These are phyloP conservation scores for Enteromius radiatus DNA, from an alignment of 2,797 vertebrate genomes.

Conservation along the genomic window DNA sequence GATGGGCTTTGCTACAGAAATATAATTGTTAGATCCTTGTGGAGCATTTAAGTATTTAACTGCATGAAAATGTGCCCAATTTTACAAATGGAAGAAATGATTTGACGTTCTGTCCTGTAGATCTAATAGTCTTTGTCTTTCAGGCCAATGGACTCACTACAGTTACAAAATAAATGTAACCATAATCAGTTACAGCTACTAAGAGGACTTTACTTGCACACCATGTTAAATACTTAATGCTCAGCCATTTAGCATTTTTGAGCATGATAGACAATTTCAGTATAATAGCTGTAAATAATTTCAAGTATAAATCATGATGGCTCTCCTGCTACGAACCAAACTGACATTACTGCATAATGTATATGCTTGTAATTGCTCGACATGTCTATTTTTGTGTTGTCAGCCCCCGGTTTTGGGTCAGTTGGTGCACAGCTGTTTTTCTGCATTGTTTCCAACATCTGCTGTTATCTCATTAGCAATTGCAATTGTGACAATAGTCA, in stretches of 20 bases:
- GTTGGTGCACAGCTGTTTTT: slow-evolving; percentile 31
- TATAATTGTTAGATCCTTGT: neutral
- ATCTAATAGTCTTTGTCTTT: neutral
- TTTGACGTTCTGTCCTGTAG: neutral
- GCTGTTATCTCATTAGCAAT: slow-evolving; percentile 35
- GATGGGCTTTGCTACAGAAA: slow-evolving; percentile 8
- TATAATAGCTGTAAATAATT: neutral
- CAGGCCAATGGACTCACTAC: neutral
- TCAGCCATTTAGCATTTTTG: neutral
- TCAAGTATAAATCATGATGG: neutral
- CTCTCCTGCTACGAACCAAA: neutral
- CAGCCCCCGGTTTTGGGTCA: slow-evolving; percentile 33
- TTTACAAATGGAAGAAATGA: neutral
- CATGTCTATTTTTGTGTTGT: slow-evolving; percentile 30
- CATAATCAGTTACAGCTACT: too few species aligned
- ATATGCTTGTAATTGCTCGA: neutral
- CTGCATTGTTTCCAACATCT: slow-evolving; percentile 36
- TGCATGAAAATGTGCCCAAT: neutral
- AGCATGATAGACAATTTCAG: neutral
- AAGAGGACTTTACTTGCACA: neutral
- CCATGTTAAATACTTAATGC: neutral
- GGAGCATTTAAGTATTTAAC: neutral
- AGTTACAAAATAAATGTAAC: too few species aligned
- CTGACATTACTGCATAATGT: slow-evolving; percentile 17
- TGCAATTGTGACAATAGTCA: slow-evolving; percentile 10